phyloP scores from a whole-genome alignment of 2,888 invertebrate genomes.

The Exocentrus adspersus region DNA sequence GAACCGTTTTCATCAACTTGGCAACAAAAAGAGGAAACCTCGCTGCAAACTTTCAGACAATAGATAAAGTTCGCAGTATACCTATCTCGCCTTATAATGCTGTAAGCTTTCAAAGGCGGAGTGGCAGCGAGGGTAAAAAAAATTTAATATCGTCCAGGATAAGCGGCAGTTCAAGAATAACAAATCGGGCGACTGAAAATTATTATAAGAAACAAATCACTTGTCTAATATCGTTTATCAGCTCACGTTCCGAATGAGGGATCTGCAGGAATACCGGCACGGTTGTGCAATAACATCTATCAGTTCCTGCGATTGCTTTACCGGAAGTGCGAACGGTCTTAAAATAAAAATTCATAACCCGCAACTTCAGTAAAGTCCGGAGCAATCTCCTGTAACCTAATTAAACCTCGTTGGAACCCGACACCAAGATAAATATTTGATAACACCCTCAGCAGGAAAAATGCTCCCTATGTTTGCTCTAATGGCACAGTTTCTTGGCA shows the following conservation, averaged over 20 bases:
- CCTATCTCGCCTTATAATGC: neutral
- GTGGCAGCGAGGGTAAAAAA: neutral
- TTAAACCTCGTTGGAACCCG: neutral
- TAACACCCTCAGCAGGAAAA: neutral
- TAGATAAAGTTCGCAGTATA: neutral
- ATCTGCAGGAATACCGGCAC: neutral
- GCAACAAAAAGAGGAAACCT: neutral
- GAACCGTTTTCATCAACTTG: too few species aligned
- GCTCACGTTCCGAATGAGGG: neutral
- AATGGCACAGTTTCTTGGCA: neutral
- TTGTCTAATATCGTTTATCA: constrained; percentile 3
- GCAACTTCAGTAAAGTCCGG: too few species aligned
- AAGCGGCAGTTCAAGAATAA: neutral
- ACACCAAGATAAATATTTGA: neutral
- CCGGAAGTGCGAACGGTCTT: too few species aligned
- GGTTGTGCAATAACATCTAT: constrained; percentile 8
- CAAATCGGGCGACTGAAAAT: neutral
- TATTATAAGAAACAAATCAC: constrained; percentile 14
- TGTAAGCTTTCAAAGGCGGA: neutral
- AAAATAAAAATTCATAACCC: too few species aligned
- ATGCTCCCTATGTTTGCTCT: neutral
- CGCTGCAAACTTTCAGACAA: neutral
- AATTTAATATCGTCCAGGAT: neutral
- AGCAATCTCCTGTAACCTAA: neutral
- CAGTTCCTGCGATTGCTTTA: neutral